Base-by-base conservation (phyloP, 2,797 vertebrate species). In the Phoebastria nigripes region DNA sequence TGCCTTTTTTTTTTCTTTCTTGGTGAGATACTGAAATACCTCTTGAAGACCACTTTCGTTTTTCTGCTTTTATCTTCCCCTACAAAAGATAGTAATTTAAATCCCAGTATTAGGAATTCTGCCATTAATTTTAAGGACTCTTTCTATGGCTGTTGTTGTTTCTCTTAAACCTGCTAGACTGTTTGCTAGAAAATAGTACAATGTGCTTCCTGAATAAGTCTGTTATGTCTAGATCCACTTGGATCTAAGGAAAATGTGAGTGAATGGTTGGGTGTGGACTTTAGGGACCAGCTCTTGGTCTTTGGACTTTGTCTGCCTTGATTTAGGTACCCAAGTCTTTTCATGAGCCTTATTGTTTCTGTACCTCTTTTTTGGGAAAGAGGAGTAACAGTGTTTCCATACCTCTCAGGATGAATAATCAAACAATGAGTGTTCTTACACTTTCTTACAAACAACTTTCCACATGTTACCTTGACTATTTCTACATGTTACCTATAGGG, bases 1-100 rank as follows among this genome's bases (percentile, higher is more conserved):
- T 25, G 6, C 0, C 2, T 22, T 22, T 35, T 16, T 47, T 51
- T 21, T 8, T 4, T 1, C 7, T 44, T 44, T 44, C 5, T 44
- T 71, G 4, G 5, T 65, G 17, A 54, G 37, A 47, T 72, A 58
- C 33, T 35, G 29, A 65, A 91, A 67, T 69, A 62, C 18, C 21
- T 72, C 26, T 42, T 33, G 18, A 81, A 88, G 62, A 69, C 8
- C 5, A 18, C 15, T 81, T 61, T 58, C 0, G 0, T 41, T 73
- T 74, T 74, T 89, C 47, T 77, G 9, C 8, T 74, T 85, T 78
- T 93, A 54, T 61, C 18, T 74, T 88, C 19, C 19, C 28, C 29
- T 82, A 19, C 14, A 44, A 72, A 85, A 62, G 7, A 31, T 2
- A 66, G 7, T 13, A 29, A 61, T 90, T 79, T 61, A 72, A 81